Base-by-base conservation (phyloP, 1,140 invertebrate species). In the Ephestia elutella region DNA sequence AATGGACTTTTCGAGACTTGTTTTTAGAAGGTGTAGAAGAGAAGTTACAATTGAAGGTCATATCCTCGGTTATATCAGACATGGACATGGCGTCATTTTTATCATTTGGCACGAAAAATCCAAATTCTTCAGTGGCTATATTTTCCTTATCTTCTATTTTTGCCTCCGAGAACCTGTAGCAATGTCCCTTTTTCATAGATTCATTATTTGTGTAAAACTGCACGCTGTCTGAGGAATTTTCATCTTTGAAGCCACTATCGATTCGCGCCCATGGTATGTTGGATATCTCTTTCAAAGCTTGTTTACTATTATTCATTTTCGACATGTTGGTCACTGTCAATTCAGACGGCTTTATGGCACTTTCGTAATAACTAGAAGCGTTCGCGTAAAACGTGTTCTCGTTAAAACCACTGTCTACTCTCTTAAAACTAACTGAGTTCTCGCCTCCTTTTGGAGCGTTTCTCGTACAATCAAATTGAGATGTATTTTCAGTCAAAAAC, bases 1-100 rank as follows among this genome's bases (percentile, higher is more conserved):
- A 77, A 65, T 78, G 73, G 15, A 77, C 59, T 66, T 75, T 81
- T 5, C 79, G 76, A 7, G 72, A 65, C 50, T 86, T 86, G 62
- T 74, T 89, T 64, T 88, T 89, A 0, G 86, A 89, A 4, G 88
- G 88, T 8, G 88, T 89, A 0, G 88, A 89, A 5, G 88, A 89
- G 57, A 84, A 89, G 62, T 89, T 89, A 63, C 82, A 87, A 54
- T 86, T 86, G 53, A 89, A 83, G 0, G 83, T 82, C 74, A 89
- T 75, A 50, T 89, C 87, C 10, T 89, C 87, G 0, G 73, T 70
- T 48, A 85, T 78, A 13, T 89, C 88, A 2, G 88, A 88, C 73
- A 89, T 82, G 0, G 84, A 89, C 76, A 86, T 79, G 0, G 83
- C 71, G 8, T 86, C 81, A 19, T 75, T 78, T 62, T 78, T 78